Evolutionary conservation across 2,113 vertebrate genomes (phyloP).

Genomic region (Meles meles): DNA sequence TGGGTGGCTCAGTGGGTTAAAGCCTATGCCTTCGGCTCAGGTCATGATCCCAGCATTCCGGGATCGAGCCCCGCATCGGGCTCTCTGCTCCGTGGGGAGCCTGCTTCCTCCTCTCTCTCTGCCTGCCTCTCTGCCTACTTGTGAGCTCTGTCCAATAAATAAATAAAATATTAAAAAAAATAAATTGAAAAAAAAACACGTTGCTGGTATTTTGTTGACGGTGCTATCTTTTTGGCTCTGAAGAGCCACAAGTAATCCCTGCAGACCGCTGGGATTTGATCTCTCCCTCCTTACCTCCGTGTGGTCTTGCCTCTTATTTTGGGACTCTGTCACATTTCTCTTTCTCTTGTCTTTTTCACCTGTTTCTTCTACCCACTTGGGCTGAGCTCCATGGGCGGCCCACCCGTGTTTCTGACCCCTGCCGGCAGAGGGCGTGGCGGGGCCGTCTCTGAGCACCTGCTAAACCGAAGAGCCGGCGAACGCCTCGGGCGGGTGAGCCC

Average conservation of each 20-base stretch:
- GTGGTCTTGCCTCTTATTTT: not conserved
- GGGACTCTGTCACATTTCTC: not conserved
- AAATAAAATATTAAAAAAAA: too few relatives aligned
- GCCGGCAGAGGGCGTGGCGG: not conserved
- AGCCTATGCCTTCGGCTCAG: too few relatives aligned
- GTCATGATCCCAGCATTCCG: too few relatives aligned
- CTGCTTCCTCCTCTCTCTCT: too few relatives aligned
- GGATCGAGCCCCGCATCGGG: too few relatives aligned
- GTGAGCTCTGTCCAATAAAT: too few relatives aligned
- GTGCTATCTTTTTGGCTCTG: not conserved
- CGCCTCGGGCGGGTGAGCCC: not conserved
- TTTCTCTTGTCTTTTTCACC: not conserved
- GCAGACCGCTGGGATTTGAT: not conserved
- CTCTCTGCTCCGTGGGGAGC: too few relatives aligned
- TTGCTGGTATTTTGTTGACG: not conserved
- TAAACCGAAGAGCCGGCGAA: not conserved
- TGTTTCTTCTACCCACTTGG: not conserved
- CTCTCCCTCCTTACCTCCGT: not conserved
- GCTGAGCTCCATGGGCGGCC: not conserved
- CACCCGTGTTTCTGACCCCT: not conserved
- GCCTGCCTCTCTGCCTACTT: too few relatives aligned
- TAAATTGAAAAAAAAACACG: not conserved
- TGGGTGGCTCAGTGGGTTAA: too few relatives aligned
- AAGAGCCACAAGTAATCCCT: not conserved
- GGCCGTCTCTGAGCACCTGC: not conserved